phyloP scores from a whole-genome alignment of 1,140 invertebrate genomes.

The Drosophila watanabei region DNA sequence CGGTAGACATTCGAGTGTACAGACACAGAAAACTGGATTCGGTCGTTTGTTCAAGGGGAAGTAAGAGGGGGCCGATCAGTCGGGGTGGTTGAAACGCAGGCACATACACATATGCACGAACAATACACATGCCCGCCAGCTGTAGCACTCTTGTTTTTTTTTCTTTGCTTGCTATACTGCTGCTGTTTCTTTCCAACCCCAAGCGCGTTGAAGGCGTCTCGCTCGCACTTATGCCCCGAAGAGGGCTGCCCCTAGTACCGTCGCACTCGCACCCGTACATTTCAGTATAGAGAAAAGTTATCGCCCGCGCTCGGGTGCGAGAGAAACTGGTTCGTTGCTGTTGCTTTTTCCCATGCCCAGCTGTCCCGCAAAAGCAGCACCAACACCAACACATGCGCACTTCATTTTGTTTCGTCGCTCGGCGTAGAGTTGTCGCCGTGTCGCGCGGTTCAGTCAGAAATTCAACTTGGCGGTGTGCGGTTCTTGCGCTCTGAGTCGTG shows the following conservation, averaged over 20 bases:
- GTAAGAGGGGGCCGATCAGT: conserved; percentile 33
- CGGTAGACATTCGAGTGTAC: conserved; percentile 71
- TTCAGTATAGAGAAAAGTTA: conserved; percentile 78
- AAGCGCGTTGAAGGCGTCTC: conserved; percentile 40
- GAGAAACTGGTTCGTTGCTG: conserved; percentile 63
- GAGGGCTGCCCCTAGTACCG: conserved; percentile 39
- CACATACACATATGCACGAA: conserved; percentile 47
- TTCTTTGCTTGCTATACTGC: conserved; percentile 50
- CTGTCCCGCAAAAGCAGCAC: conserved; percentile 16
- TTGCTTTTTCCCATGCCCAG: conserved; percentile 31
- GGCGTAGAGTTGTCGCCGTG: conserved; percentile 65
- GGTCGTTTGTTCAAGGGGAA: conserved; percentile 17
- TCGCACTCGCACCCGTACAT: conserved; percentile 63
- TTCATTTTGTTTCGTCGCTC: conserved; percentile 72
- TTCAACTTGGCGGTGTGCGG: conserved; percentile 63
- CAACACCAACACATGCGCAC: conserved; percentile 64
- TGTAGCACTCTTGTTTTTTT: conserved; percentile 64
- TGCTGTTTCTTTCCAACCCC: conserved; percentile 78
- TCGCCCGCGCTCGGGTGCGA: conserved; percentile 29
- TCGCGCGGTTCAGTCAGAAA: conserved; percentile 54
- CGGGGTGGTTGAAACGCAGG: conserved; percentile 67
- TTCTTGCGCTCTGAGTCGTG: conserved; percentile 24
- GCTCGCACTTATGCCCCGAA: conserved; percentile 25
- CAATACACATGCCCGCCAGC: conserved; percentile 71
- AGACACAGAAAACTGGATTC: conserved; percentile 76